These are phyloP conservation scores for Actias luna DNA, from an alignment of 2,888 invertebrate genomes.

Conservation along the genomic window DNA sequence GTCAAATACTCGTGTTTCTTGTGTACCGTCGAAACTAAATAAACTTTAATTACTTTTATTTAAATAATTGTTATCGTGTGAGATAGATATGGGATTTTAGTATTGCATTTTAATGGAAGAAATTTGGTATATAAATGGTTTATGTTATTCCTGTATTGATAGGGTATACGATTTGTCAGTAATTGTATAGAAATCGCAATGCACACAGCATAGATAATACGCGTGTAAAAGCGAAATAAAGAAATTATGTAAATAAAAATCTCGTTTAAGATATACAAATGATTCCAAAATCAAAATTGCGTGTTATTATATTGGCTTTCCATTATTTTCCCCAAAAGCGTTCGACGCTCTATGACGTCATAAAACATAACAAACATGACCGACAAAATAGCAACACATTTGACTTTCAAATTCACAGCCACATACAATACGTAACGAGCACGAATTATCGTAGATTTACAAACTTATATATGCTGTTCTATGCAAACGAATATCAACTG, in stretches of 20 bases:
- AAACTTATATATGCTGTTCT: conserved; percentile 11
- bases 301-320: conserved; percentile 15
- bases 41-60: background rate
- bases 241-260: too few species aligned
- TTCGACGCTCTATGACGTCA: conserved; percentile 30
- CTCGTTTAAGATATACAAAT: background rate
- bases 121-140: background rate
- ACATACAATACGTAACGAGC: conserved; percentile 35
- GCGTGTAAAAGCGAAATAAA: too few species aligned
- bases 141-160: too few species aligned
- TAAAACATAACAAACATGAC: conserved; percentile 27
- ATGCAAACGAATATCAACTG: background rate
- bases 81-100: background rate
- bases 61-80: background rate
- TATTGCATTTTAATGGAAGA: background rate
- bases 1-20: background rate
- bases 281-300: background rate
- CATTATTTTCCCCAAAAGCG: conserved; percentile 16
- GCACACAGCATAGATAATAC: too few species aligned
- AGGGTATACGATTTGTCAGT: too few species aligned
- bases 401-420: conserved; percentile 33
- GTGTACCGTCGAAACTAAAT: background rate
- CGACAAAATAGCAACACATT: conserved; percentile 25
- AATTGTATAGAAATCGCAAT: too few species aligned
- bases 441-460: conserved; percentile 21